phyloP scores from a whole-genome alignment of 2,113 vertebrate species.

The Alaudala cheleensis region DNA sequence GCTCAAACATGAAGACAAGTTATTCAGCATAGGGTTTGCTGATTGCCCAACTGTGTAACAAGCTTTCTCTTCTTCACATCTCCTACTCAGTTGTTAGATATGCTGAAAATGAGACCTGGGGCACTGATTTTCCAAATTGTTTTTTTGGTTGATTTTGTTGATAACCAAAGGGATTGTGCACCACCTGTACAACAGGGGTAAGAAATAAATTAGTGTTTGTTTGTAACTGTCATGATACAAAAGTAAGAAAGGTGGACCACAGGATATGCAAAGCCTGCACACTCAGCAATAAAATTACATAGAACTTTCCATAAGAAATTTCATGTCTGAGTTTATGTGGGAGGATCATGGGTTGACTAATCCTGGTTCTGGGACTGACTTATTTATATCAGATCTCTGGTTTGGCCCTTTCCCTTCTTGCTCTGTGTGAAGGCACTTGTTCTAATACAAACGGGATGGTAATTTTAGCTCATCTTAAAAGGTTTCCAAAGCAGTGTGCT shows the following conservation, averaged over 20 bases:
- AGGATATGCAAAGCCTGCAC: not conserved
- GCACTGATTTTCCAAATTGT: fast-evolving
- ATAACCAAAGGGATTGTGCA: fast-evolving
- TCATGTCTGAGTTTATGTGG: not conserved
- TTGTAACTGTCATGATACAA: not conserved
- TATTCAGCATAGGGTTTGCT: not conserved
- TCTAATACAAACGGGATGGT: not conserved
- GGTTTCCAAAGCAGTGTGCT: not conserved
- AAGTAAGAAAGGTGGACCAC: not conserved
- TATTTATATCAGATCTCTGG: not conserved
- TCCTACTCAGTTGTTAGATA: not conserved
- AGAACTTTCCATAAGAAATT: not conserved
- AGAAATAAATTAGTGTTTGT: not conserved
- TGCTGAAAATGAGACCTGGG: not conserved
- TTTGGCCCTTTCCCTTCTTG: not conserved
- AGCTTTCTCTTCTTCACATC: not conserved
- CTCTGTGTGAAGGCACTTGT: not conserved
- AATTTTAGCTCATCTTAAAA: not conserved
- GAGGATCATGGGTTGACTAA: fast-evolving
- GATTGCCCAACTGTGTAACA: not conserved
- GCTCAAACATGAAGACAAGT: not conserved
- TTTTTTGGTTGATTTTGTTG: no score
- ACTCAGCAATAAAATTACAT: not conserved
- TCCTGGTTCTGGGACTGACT: not conserved
- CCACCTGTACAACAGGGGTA: not conserved